Conservation (phyloP, 1,140 invertebrate genomes). For the Drosophila ironensis region DNA sequence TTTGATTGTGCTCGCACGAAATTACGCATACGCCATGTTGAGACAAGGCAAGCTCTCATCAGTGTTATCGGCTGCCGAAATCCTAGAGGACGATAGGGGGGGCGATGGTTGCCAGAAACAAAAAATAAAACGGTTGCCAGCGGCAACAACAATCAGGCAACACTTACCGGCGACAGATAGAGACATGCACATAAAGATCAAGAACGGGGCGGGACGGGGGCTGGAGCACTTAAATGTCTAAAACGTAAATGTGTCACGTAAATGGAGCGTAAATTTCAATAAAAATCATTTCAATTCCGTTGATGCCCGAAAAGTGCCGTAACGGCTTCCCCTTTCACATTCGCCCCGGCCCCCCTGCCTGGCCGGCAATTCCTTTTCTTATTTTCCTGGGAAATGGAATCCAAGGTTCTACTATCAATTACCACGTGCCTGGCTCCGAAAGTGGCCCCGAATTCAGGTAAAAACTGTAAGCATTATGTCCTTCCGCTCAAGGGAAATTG, state of each 20-base stretch:
- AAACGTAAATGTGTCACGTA: constrained; percentile 80
- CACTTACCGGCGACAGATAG: constrained; percentile 54
- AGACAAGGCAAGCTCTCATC: constrained; percentile 72
- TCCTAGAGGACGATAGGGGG: constrained; percentile 2
- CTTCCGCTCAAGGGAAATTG: constrained; percentile 72
- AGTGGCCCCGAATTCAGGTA: constrained; percentile 37
- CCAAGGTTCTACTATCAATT: constrained; percentile 34
- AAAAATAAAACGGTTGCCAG: constrained; percentile 37
- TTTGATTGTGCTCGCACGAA: constrained; percentile 73
- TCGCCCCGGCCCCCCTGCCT: not conserved
- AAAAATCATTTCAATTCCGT: constrained; percentile 78
- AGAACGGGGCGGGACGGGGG: not conserved
- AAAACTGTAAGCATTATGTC: constrained; percentile 70
- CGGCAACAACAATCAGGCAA: constrained; percentile 62
- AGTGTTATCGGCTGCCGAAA: constrained; percentile 56
- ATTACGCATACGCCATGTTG: constrained; percentile 75
- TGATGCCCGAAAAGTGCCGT: constrained; percentile 63
- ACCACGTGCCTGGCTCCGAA: constrained; percentile 27
- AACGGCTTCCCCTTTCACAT: constrained; percentile 27
- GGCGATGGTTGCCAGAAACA: not conserved
- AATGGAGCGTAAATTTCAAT: constrained; percentile 81
- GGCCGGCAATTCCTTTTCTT: too few species aligned
- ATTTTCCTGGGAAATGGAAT: not conserved
- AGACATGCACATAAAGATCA: constrained; percentile 27
- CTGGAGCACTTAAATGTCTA: constrained; percentile 56